phyloP scores from a whole-genome alignment of 2,113 vertebrate species.

The Heterotis niloticus region DNA sequence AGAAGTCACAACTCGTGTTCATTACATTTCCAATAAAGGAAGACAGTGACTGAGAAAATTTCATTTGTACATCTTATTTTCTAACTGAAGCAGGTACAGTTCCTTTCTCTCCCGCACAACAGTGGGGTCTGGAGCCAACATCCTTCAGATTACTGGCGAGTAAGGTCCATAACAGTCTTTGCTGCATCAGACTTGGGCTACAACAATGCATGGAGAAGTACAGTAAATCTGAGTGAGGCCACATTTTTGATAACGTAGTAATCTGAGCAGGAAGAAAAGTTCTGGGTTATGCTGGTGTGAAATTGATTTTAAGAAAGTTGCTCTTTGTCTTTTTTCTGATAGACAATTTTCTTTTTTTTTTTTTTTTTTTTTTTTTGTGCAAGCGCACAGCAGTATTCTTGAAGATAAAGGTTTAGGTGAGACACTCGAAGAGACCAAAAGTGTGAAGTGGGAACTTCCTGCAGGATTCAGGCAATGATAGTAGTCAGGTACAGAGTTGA shows the following conservation, averaged over 20 bases:
- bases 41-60: no score
- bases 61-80: no score
- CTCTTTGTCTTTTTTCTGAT: neutral
- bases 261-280: neutral
- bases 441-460: no score
- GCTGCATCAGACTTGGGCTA: neutral
- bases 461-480: no score
- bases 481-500: no score
- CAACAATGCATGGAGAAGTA: neutral
- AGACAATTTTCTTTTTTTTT: conserved; percentile 30
- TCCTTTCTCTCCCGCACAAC: no score
- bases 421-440: no score
- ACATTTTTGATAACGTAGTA: neutral
- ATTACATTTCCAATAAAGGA: no score
- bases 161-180: neutral
- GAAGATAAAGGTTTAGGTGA: conserved; percentile 45
- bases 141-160: no score
- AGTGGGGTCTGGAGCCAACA: no score
- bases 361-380: conserved; percentile 45
- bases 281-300: conserved; percentile 26
- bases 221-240: neutral
- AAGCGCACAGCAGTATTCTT: conserved; percentile 47
- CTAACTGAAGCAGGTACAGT: no score
- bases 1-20: no score
- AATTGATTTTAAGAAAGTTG: conserved; percentile 4